These are phyloP conservation scores for Dendropsophus ebraccatus DNA, from an alignment of 2,113 vertebrate species.

Conservation along the genomic window DNA sequence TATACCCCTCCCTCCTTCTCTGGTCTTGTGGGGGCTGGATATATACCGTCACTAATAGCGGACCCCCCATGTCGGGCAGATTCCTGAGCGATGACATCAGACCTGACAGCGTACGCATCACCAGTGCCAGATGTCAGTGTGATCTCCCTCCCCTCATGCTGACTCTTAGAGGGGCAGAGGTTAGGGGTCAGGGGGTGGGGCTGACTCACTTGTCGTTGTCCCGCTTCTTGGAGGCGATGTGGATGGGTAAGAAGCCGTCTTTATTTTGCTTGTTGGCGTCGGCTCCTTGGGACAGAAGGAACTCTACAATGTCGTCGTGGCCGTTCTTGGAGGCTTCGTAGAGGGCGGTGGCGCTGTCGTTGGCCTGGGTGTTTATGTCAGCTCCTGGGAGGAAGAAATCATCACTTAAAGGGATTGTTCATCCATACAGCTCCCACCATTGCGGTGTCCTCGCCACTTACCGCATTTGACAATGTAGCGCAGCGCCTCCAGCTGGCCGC, in stretches of 20 bases:
- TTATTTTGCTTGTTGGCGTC: constrained; percentile 89
- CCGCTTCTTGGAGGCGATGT: constrained; percentile 82
- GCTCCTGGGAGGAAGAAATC: constrained; percentile 73
- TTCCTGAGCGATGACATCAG: constrained; percentile 45
- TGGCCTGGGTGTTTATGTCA: constrained; percentile 87
- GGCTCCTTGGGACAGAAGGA: constrained; percentile 85
- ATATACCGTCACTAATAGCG: too few species aligned
- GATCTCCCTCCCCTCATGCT: neutral
- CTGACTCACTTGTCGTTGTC: constrained; percentile 82
- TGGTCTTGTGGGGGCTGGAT: too few species aligned
- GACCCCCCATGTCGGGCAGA: too few species aligned
- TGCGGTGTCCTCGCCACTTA: constrained; percentile 65
- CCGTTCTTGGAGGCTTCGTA: constrained; percentile 92
- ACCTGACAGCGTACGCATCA: constrained; percentile 7
- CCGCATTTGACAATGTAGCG: constrained; percentile 82
- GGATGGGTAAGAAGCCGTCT: constrained; percentile 84
- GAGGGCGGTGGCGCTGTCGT: constrained; percentile 84
- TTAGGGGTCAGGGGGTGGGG: neutral
- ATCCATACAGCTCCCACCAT: too few species aligned
- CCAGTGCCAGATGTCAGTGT: constrained; percentile 48
- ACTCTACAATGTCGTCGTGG: constrained; percentile 77
- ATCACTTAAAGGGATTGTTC: too few species aligned
- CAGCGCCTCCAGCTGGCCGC: constrained; percentile 80
- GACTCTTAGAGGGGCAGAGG: neutral
- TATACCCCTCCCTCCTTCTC: too few species aligned